phyloP scores from a whole-genome alignment of 1,140 invertebrate genomes.

The Cepaea nemoralis region DNA sequence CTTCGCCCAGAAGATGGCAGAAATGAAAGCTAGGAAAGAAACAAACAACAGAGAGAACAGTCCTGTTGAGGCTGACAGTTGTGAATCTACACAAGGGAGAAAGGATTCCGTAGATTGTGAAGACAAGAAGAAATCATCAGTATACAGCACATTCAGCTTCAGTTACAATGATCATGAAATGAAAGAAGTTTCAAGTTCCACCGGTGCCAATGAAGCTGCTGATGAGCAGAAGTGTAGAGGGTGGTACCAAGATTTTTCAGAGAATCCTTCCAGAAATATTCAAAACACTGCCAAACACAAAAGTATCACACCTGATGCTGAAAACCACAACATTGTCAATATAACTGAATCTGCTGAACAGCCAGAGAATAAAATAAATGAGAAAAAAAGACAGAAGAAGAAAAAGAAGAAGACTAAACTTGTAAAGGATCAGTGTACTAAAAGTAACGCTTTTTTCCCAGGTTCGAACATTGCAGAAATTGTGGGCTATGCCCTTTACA shows the following conservation, averaged over 20 bases:
- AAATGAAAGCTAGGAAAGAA: slow-evolving; percentile 25
- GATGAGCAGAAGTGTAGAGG: slow-evolving; percentile 41
- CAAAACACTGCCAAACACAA: not conserved
- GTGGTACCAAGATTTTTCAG: not conserved
- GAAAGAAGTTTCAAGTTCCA: not conserved
- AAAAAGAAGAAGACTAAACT: slow-evolving; percentile 4
- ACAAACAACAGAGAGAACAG: not conserved
- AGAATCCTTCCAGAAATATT: not conserved
- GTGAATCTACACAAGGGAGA: not conserved
- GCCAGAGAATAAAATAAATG: no score
- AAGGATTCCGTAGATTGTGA: not conserved
- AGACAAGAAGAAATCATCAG: not conserved
- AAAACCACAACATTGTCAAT: not conserved
- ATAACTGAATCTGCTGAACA: not conserved
- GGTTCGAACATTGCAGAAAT: slow-evolving; percentile 21
- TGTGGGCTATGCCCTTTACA: not conserved
- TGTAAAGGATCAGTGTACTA: not conserved
- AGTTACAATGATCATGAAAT: not conserved
- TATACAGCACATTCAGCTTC: not conserved
- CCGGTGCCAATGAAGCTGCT: not conserved
- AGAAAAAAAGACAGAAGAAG: no score
- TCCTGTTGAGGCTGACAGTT: not conserved
- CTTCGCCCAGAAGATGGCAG: slow-evolving; percentile 68
- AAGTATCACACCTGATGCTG: no score
- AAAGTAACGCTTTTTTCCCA: slow-evolving; percentile 2